Evolutionary conservation across 2,888 invertebrate genomes (phyloP).

Genomic region (Ormyrus rosae): DNA sequence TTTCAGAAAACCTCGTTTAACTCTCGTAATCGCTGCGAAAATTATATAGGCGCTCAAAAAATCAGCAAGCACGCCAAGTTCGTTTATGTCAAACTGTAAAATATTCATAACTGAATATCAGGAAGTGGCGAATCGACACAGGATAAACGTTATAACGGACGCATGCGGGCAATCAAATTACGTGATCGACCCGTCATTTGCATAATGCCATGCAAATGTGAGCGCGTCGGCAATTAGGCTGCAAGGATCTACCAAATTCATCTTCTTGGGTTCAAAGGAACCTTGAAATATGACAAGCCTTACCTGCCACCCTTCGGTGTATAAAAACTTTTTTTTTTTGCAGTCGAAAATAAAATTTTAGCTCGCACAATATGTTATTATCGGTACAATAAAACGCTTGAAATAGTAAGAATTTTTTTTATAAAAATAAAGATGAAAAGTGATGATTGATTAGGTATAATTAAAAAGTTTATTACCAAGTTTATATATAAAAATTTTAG

Average conservation of each 20-base stretch:
- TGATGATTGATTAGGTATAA: too few relatives aligned
- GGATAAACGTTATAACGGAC: conserved; percentile 19
- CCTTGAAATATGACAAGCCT: conserved; percentile 50
- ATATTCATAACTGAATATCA: conserved; percentile 42
- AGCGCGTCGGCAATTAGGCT: conserved; percentile 61
- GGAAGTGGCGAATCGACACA: conserved; percentile 28
- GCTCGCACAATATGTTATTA: too few relatives aligned
- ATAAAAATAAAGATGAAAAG: too few relatives aligned
- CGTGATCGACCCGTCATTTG: conserved; percentile 61
- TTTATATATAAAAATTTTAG: too few relatives aligned
- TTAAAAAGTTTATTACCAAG: too few relatives aligned
- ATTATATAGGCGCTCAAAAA: conserved; percentile 10
- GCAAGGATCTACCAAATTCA: conserved; percentile 56
- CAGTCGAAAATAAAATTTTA: too few relatives aligned
- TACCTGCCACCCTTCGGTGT: conserved; percentile 27
- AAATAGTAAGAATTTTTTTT: too few relatives aligned
- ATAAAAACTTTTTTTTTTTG: conserved; percentile 4
- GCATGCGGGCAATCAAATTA: conserved; percentile 58
- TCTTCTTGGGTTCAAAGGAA: conserved; percentile 50
- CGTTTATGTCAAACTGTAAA: background rate
- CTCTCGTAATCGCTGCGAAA: background rate
- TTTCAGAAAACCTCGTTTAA: too few relatives aligned
- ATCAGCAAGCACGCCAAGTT: conserved; percentile 12
- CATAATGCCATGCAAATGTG: conserved; percentile 66
- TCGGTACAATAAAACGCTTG: too few relatives aligned